Evolutionary conservation across 2,113 vertebrate species (phyloP), one percentile per base, ranked within the genome.

Genomic region (Rhinoderma darwinii): DNA sequence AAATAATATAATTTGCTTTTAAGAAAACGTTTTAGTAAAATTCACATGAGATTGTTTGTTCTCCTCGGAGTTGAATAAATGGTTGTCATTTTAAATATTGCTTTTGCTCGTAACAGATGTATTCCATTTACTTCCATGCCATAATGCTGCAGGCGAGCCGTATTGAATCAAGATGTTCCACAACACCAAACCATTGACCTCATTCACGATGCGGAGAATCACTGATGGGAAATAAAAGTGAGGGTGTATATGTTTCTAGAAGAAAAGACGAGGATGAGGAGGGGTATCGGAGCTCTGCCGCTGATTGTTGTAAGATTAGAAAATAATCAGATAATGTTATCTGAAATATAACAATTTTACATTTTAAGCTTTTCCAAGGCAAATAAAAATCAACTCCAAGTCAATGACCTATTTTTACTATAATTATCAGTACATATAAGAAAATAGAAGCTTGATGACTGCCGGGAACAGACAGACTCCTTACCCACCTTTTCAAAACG

Each of bases 161-260:
- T 11, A 63, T 39, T n/a, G 82, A 72, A 72, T 70, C 63, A 83
- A 83, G 82, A 83, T 72, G 66, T 72, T 72, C 63, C 82, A 32
- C 66, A 70, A 39, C n/a, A 44, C 43, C 39, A 25, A 82, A 37
- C 10, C 81, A 70, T 51, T 83, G 81, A 47, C 81, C 59, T 50
- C 63, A 70, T 83, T 70, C 43, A 50, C 15, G 18, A 43, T 22
- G 81, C 35, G 25, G 4, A 68, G 20, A 47, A 66, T n/a, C 37
- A 25, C 41, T 32, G 59, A 22, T 82, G 56, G 39, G 30, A 82
- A 82, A 68, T 50, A n/a, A 27, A 35, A 30, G 8, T 43, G 41
- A n/a, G 25, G 41, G 74, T 22, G 6, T 8, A 37, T 39, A 20
- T 18, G 20, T 20, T 20, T 72, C 68, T 22, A 20, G n/a, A 30